Conservation (phyloP, 2,113 vertebrate species). For the Gasterosteus aculeatus region DNA sequence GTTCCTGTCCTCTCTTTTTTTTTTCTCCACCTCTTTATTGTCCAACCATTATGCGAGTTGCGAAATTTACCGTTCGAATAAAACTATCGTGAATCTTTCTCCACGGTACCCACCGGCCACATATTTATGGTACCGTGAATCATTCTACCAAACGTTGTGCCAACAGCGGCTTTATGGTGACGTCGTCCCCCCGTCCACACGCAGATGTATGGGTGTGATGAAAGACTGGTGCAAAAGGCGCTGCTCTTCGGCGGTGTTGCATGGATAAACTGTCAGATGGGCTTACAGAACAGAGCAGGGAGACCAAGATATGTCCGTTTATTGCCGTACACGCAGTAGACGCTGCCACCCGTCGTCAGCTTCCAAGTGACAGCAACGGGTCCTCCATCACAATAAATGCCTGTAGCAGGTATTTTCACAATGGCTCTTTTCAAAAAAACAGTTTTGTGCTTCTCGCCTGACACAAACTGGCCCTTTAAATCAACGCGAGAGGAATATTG, state of each 20-base stretch:
- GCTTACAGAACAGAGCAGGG: slow-evolving; percentile 8
- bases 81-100: slow-evolving; percentile 68
- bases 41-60: slow-evolving; percentile 20
- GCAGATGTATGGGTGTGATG: slow-evolving; percentile 70
- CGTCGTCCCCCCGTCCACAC: slow-evolving; percentile 63
- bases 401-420: slow-evolving; percentile 42
- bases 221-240: slow-evolving; percentile 56
- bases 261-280: slow-evolving; percentile 57
- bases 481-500: slow-evolving; percentile 31
- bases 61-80: slow-evolving; percentile 79
- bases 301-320: slow-evolving; percentile 20
- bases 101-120: slow-evolving; percentile 42
- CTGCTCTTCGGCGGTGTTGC: slow-evolving; percentile 25
- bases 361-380: slow-evolving; percentile 38
- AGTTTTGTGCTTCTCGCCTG: slow-evolving; percentile 11
- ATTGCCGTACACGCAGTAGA: slow-evolving; percentile 38
- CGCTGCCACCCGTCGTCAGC: slow-evolving; percentile 50
- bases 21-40: not conserved
- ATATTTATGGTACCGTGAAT: slow-evolving; percentile 76
- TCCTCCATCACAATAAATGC: slow-evolving; percentile 60
- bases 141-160: slow-evolving; percentile 72
- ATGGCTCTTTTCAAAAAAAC: slow-evolving; percentile 36
- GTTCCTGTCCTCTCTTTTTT: slow-evolving; percentile 3
- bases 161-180: slow-evolving; percentile 64
- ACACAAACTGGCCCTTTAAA: slow-evolving; percentile 33